Evolutionary conservation across 2,888 invertebrate genomes (phyloP).

Genomic region (Xestoiulus laeticollis): DNA sequence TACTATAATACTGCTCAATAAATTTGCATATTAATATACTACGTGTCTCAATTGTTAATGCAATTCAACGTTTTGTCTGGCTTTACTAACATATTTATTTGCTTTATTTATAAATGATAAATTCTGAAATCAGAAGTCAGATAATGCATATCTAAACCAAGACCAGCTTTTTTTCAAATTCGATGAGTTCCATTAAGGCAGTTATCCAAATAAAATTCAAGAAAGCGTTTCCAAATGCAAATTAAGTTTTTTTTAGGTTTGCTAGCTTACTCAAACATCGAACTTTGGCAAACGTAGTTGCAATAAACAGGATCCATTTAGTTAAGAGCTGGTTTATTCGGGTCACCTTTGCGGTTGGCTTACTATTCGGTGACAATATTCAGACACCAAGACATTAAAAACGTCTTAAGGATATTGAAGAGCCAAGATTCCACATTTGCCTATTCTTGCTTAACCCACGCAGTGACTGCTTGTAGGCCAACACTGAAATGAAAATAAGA

Average conservation of each 20-base stretch:
- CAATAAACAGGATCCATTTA: not conserved
- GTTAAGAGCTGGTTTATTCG: not conserved
- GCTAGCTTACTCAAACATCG: not conserved
- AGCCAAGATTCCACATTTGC: not conserved
- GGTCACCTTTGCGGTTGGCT: constrained; percentile 15
- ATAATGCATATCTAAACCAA: too few species aligned
- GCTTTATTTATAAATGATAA: too few species aligned
- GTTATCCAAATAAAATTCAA: not conserved
- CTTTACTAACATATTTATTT: too few species aligned
- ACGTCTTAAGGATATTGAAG: not conserved
- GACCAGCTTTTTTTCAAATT: not conserved
- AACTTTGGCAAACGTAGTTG: not conserved
- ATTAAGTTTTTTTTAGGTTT: not conserved
- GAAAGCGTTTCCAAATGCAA: not conserved
- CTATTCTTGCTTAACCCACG: constrained; percentile 21
- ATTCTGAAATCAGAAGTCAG: too few species aligned
- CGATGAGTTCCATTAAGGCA: not conserved
- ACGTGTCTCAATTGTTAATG: too few species aligned
- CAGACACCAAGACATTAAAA: not conserved
- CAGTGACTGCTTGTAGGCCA: not conserved
- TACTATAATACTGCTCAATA: too few species aligned
- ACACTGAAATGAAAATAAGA: constrained; percentile 4
- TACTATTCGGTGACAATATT: not conserved
- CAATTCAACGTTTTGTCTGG: too few species aligned
- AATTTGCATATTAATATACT: too few species aligned